Conservation (phyloP, 2,113 vertebrate genomes). For the Chaenogobius annularis region DNA sequence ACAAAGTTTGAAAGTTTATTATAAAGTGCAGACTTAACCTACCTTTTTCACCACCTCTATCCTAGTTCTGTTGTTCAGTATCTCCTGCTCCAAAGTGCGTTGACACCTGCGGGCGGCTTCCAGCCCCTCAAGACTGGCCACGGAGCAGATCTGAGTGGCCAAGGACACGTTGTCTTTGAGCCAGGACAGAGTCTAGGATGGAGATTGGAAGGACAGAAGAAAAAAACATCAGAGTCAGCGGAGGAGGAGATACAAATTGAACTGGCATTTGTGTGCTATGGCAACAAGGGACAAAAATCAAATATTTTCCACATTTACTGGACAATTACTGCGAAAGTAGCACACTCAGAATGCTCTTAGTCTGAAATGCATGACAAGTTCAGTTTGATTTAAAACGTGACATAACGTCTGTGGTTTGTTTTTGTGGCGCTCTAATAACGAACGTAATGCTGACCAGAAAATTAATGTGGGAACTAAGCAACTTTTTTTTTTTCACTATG, state of each 20-base stretch:
- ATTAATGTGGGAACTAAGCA: neutral
- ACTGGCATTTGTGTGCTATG: conserved; percentile 6
- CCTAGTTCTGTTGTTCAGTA: conserved; percentile 66
- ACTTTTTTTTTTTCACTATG: neutral
- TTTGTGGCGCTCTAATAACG: conserved; percentile 24
- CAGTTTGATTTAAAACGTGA: conserved; percentile 37
- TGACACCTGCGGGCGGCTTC: conserved; percentile 65
- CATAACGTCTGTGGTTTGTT: conserved; percentile 42
- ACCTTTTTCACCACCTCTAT: conserved; percentile 74
- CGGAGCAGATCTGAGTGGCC: conserved; percentile 56
- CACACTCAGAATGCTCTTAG: conserved; percentile 4
- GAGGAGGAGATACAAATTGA: conserved; percentile 3
- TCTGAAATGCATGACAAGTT: conserved; percentile 9
- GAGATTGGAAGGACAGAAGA: conserved; percentile 2
- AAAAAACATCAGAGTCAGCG: neutral
- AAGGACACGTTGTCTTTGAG: conserved; percentile 69
- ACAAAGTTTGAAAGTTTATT: too few relatives aligned
- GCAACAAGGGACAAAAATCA: neutral
- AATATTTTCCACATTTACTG: conserved; percentile 10
- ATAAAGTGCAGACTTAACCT: conserved; percentile 1
- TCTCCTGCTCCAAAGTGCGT: conserved; percentile 71
- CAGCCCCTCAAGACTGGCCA: conserved; percentile 45
- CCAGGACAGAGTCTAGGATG: conserved; percentile 75
- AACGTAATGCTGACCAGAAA: conserved; percentile 20
- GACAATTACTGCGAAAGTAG: conserved; percentile 43